Evolutionary conservation across 2,888 invertebrate species (phyloP), one percentile per base, ranked within the genome.

Genomic region (Kryphioiulus occultus): DNA sequence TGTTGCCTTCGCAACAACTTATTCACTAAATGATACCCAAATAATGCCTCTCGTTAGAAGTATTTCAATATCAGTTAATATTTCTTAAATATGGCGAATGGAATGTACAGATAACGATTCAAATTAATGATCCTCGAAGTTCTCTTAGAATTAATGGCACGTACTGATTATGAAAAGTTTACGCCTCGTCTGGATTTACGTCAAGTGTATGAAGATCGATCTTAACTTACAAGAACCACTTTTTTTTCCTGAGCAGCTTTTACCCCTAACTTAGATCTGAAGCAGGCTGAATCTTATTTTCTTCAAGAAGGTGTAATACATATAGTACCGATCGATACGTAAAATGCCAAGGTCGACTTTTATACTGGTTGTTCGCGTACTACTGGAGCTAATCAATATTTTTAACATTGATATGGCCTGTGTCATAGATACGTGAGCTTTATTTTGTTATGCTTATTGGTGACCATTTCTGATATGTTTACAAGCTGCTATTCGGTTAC

Each of bases 381-480:
- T 86, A 39, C 39, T 39, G 44, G n/a, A 44, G 44, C 44, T 85
- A 85, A 85, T 85, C 42, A 85, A 85, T 85, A 85, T 85, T 85
- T 84, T 85, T 78, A 78, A 26, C 78, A 78, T 78, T 30, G 78
- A 78, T 78, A 15, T 30, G 30, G 78, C 1, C 17, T 78, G 26
- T 78, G 78, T 30, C 30, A 17, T 78, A 17, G 30, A 30, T 30
- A 78, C 30, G 17, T 5, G 15, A n/a, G 53, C 53, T 53, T 53
- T 53, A n/a, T n/a, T 53, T 53, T n/a, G 15, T 15, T 44, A 44
- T 44, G 44, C 15, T 44, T 44, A 10, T 12, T 12, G 44, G 15
- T 44, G 44, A 44, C 44, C 44, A 44, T 39, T 39, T 39, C 9
- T 5, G 5, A 39, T 44, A 12, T 44, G 15, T 15, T 44, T 39